Evolutionary conservation across 37 sponge, comb jelly and placozoan genomes (phyloP), one percentile per base, ranked within the genome.

Genomic region (Mnemiopsis leidyi): DNA sequence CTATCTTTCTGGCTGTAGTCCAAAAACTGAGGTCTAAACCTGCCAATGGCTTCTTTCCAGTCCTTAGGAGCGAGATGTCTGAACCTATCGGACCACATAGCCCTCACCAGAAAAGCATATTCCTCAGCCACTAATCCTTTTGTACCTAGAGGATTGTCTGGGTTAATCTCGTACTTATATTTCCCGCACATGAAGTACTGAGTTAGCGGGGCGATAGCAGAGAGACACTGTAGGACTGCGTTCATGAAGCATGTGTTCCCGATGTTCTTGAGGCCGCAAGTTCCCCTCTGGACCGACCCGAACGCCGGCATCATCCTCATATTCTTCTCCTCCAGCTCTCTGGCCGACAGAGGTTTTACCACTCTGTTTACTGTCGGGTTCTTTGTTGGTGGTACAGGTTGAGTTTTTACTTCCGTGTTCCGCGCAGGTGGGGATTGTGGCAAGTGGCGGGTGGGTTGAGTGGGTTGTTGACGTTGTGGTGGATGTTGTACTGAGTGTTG

Each of bases 71-170:
- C 76, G 36, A 98, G 93, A 36, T 92, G 94, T 61, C 94, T 93
- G 93, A 95, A 97, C 69, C 94, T 32, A 0, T 96, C 97, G 21
- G 79, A 34, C 99, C 99, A 98, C 71, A 96, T 48, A 0, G 94
- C 93, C 77, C 93, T 94, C 5, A 93, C 83, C 23, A 98, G 90
- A 38, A 95, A 95, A 33, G 93, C 94, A 95, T 97, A 98, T 93
- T 98, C 97, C 93, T 96, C 95, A 23, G 99, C 99, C 23, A 98
- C 92, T 35, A 69, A 76, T 32, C 99, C 99, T 29, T 92, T 69
- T 20, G 90, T 85, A 2, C 90, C 90, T 61, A 85, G 90, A 0
- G 90, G 90, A 37, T 85, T 85, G 90, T 40, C 61, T 18, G 90
- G 90, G 29, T 85, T 85, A 1, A 85, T 40, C 26, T 85, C 90